phyloP scores from a whole-genome alignment of 2,888 invertebrate species.

The Drosophila conformis region DNA sequence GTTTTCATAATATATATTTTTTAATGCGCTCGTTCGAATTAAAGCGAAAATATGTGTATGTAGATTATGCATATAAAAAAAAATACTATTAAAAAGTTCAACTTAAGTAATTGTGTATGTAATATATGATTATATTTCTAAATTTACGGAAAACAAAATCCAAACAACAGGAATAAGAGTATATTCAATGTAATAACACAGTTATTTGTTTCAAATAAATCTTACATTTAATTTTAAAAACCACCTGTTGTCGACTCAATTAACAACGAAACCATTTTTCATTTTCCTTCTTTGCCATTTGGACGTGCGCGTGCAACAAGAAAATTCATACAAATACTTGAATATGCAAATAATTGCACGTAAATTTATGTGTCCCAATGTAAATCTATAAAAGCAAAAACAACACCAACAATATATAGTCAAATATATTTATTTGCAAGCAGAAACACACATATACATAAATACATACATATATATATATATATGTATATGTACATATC shows the following conservation, averaged over 20 bases:
- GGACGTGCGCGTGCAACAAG: slow-evolving; percentile 36
- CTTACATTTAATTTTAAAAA: slow-evolving; percentile 82
- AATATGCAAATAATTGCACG: slow-evolving; percentile 67
- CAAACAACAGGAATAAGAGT: slow-evolving; percentile 63
- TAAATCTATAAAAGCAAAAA: slow-evolving; percentile 22
- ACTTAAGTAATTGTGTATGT: slow-evolving; percentile 77
- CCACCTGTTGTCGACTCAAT: slow-evolving; percentile 19
- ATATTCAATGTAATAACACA: slow-evolving; percentile 83
- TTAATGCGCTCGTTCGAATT: slow-evolving; percentile 36
- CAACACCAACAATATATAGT: slow-evolving; percentile 12
- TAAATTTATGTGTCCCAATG: slow-evolving; percentile 52
- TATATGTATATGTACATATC: slow-evolving; percentile 2
- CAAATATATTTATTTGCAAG: slow-evolving; percentile 42
- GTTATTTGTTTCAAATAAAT: slow-evolving; percentile 85
- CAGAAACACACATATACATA: slow-evolving; percentile 22
- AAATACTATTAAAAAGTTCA: slow-evolving; percentile 67
- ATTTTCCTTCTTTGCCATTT: background rate
- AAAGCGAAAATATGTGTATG: slow-evolving; percentile 42
- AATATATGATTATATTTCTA: slow-evolving; percentile 80
- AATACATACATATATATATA: background rate
- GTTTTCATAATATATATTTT: background rate
- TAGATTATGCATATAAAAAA: slow-evolving; percentile 42
- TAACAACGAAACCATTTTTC: slow-evolving; percentile 19
- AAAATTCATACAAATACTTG: slow-evolving; percentile 34
- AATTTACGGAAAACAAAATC: slow-evolving; percentile 63